Base-by-base conservation (phyloP, 1,140 invertebrate genomes). In the Drosophila biarmipes region DNA sequence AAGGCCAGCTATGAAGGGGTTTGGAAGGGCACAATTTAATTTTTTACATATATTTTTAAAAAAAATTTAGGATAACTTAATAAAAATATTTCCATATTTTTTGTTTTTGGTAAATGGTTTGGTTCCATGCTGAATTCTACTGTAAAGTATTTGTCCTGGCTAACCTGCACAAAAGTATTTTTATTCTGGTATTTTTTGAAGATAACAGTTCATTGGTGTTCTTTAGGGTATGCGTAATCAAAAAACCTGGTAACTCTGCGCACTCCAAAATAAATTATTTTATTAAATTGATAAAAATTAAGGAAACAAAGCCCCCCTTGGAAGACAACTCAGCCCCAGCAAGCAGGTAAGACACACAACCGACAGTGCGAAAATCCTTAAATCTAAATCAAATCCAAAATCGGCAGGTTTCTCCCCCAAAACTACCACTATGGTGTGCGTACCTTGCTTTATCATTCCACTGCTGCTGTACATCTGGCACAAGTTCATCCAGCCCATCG, bases 371-470 rank as follows among this genome's bases (percentile, higher is more conserved):
- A 4, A 12, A 6, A 19, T 12, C 7, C 5, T 21, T 12, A 6
- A 6, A 21, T 21, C 5, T 14, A 35, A 1, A 15, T 6, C 2
- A 24, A 4, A 6, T 8, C 14, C 34, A 53, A 12, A 45, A 21
- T 11, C 17, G 8, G 8, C 29, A 35, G 21, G 2, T 11, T 45
- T 45, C n/a, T 45, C 2, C 12, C 4, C 19, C 6, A 8, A 11
- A 5, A 38, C 4, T 1, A 34, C 10, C 17, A 46, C 17, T 57
- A 79, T 96, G 96, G 96, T 96, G 80, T 96, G 96, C 85, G 93
- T 96, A 51, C 95, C 96, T 4, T 96, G 96, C 85, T 95, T 96
- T 75, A 94, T 96, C 42, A 95, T 96, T 85, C 96, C 96, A 2
- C 90, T 96, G 38, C 91, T 96, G 27, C 92, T 96, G 0, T 96